phyloP scores from a whole-genome alignment of 37 sponge, comb jelly and placozoan genomes.

The Geodia barretti region DNA sequence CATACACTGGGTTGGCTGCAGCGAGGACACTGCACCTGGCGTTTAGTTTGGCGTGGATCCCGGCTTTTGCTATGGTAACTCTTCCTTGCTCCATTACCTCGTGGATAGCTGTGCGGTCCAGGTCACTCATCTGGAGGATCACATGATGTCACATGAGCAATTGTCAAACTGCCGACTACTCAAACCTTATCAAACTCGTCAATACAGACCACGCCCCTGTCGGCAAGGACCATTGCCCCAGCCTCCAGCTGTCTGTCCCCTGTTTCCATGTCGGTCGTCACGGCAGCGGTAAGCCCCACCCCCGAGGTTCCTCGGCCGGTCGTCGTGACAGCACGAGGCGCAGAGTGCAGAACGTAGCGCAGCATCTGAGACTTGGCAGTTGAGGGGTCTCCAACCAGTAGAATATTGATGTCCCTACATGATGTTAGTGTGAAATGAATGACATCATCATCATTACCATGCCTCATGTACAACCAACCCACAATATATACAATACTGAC shows the following conservation, averaged over 20 bases:
- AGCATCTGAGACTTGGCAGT: slow-evolving; percentile 98
- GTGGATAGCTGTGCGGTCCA: slow-evolving; percentile 98
- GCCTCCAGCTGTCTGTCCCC: slow-evolving; percentile 88
- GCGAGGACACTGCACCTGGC: slow-evolving; percentile 97
- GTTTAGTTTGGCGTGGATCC: slow-evolving; percentile 98
- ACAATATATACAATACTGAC: background rate
- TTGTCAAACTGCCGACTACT: background rate
- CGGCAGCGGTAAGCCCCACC: slow-evolving; percentile 98
- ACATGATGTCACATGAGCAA: background rate
- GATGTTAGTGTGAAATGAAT: background rate
- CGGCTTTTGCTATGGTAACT: slow-evolving; percentile 98
- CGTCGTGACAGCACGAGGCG: slow-evolving; percentile 95
- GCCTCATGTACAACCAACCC: background rate
- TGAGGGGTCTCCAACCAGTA: slow-evolving; percentile 96
- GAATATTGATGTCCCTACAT: slow-evolving; percentile 89
- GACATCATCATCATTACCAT: background rate
- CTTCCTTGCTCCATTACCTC: slow-evolving; percentile 99
- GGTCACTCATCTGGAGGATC: slow-evolving; percentile 90
- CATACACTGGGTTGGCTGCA: slow-evolving; percentile 99
- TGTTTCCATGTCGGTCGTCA: slow-evolving; percentile 96
- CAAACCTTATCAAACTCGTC: slow-evolving; percentile 98
- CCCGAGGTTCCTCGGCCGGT: slow-evolving; percentile 98
- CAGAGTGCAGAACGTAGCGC: slow-evolving; percentile 91
- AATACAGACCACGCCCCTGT: slow-evolving; percentile 98
- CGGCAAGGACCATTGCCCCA: slow-evolving; percentile 99